These are phyloP conservation scores for Cheilosia pagana DNA, from an alignment of 2,888 invertebrate genomes.

Conservation along the genomic window DNA sequence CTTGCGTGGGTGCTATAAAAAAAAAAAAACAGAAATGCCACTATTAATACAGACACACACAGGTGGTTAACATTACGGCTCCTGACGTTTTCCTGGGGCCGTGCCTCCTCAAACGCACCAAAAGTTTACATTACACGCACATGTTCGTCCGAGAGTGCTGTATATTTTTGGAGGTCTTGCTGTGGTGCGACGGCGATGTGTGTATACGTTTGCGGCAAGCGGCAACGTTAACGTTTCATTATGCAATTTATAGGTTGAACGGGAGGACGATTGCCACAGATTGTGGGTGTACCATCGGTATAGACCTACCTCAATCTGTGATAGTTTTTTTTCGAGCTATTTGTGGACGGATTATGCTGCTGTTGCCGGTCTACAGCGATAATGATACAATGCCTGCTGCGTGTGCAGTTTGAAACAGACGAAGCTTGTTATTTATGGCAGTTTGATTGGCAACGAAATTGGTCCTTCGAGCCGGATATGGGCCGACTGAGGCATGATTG, in stretches of 20 bases:
- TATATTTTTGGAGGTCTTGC: not conserved
- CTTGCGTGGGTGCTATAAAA: slow-evolving; percentile 2
- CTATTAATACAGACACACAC: slow-evolving; percentile 25
- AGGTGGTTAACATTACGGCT: slow-evolving; percentile 44
- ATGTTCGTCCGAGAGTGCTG: not conserved
- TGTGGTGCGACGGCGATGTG: not conserved
- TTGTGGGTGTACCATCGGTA: not conserved
- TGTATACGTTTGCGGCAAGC: not conserved
- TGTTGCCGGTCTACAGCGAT: too few relatives aligned
- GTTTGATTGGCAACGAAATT: not conserved
- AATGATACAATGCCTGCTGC: too few relatives aligned
- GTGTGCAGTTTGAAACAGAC: too few relatives aligned
- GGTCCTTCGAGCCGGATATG: not conserved
- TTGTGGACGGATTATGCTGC: too few relatives aligned
- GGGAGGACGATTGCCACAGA: not conserved
- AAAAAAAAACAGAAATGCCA: not conserved
- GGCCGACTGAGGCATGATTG: too few relatives aligned
- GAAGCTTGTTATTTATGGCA: not conserved
- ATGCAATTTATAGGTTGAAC: not conserved
- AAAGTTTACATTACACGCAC: slow-evolving; percentile 19
- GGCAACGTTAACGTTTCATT: slow-evolving; percentile 16
- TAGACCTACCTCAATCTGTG: not conserved
- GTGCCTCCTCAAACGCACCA: slow-evolving; percentile 23
- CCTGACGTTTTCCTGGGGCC: slow-evolving; percentile 17
- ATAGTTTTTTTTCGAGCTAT: slow-evolving; percentile 2